Percentiles rank a stretch among this genome's conserved stretches.
phyloP scores from a whole-genome alignment of 2,888 invertebrate species.

The Ormyrus thymus region DNA sequence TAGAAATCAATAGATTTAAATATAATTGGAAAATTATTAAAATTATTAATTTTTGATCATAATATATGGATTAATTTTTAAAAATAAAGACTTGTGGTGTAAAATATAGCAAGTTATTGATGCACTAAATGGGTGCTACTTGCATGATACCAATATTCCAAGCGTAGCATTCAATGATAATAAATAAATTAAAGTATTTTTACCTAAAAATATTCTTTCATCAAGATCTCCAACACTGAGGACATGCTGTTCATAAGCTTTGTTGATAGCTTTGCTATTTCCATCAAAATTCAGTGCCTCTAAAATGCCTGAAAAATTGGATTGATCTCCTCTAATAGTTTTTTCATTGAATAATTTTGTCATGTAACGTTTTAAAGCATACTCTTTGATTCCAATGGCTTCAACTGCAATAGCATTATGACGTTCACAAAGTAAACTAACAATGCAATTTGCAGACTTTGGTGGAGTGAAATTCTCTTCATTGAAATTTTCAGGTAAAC shows the following conservation, averaged over 20 bases:
- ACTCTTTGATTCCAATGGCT: conserved; percentile 92
- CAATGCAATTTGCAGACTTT: conserved; percentile 86
- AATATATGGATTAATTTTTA: neutral
- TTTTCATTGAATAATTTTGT: conserved; percentile 83
- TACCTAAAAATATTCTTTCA: conserved; percentile 94
- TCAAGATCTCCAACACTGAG: conserved; percentile 95
- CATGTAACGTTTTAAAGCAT: conserved; percentile 88
- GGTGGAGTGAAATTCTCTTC: conserved; percentile 79
- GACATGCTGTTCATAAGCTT: conserved; percentile 92
- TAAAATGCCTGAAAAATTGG: conserved; percentile 84
- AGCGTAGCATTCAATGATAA: conserved; percentile 40
- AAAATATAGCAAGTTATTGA: conserved; percentile 9
- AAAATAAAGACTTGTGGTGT: neutral
- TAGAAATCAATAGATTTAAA: neutral
- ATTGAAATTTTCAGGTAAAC: conserved; percentile 83
- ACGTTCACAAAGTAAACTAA: conserved; percentile 87
- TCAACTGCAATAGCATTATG: conserved; percentile 90
- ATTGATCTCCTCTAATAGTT: conserved; percentile 84
- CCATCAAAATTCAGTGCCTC: conserved; percentile 88
- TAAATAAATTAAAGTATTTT: conserved; percentile 65
- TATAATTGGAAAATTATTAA: neutral
- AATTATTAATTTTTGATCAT: conserved; percentile 6
- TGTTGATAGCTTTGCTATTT: conserved; percentile 90
- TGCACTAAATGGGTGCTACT: conserved; percentile 21
- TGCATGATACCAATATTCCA: conserved; percentile 19